Conservation (phyloP, 2,113 vertebrate genomes). For the Microcebus lehilahytsara region DNA sequence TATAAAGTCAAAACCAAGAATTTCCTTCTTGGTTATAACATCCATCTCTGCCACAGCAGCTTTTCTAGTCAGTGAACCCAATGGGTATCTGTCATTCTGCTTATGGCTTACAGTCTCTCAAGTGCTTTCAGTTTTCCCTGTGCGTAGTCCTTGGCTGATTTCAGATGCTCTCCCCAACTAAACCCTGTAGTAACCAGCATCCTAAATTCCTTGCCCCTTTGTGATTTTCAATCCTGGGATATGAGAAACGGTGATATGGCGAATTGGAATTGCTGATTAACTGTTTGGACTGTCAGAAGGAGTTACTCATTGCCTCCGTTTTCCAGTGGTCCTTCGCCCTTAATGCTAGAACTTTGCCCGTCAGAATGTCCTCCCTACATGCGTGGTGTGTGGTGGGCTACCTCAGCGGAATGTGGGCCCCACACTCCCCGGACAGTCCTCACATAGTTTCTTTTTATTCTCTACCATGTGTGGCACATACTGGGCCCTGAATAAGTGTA, state of each 20-base stretch:
- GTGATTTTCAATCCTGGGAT: background rate
- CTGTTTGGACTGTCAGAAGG: background rate
- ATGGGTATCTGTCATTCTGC: background rate
- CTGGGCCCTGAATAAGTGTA: background rate
- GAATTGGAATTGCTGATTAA: background rate
- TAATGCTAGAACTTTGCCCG: background rate
- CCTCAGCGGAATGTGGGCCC: background rate
- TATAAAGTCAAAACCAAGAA: background rate
- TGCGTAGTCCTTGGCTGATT: background rate
- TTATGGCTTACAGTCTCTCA: background rate
- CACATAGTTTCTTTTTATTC: background rate
- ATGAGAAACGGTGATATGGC: background rate
- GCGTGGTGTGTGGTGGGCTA: background rate
- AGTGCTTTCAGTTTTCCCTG: background rate
- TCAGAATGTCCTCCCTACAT: background rate
- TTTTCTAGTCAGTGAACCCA: background rate
- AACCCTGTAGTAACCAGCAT: background rate
- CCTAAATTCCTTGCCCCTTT: background rate
- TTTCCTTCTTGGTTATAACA: background rate
- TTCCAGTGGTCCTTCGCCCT: background rate
- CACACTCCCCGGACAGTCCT: background rate
- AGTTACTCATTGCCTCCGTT: background rate
- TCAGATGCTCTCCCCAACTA: background rate
- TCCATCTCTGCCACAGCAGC: background rate
- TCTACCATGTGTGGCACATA: background rate